Evolutionary conservation across 2,797 vertebrate genomes (phyloP).

Genomic region (Chromobotia macracanthus): DNA sequence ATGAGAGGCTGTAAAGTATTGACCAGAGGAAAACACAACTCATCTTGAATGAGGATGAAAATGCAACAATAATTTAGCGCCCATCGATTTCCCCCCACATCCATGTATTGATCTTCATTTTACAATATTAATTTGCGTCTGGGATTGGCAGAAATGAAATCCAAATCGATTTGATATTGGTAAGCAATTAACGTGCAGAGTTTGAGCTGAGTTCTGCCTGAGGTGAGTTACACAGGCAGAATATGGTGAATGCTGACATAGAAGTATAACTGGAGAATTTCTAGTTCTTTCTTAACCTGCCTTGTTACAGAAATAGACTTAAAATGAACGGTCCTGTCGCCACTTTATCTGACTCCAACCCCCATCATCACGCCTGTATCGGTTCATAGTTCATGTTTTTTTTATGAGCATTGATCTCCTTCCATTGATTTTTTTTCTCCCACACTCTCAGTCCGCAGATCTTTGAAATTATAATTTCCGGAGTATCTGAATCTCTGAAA

Average conservation of each 20-base stretch:
- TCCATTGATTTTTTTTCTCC: constrained; percentile 96
- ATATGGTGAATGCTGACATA: constrained; percentile 2
- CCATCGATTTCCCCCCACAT: constrained; percentile 94
- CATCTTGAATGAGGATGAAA: constrained; percentile 99
- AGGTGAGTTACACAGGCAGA: neutral
- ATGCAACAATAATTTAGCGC: constrained; percentile 98
- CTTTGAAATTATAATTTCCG: constrained; percentile 99
- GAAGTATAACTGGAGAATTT: too few relatives aligned
- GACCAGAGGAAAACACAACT: constrained; percentile 99
- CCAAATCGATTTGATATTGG: constrained; percentile 92
- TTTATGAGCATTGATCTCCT: constrained; percentile 99
- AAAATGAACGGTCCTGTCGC: constrained; percentile 83
- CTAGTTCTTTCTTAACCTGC: constrained; percentile 63
- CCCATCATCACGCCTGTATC: constrained; percentile 92
- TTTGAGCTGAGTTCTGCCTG: neutral
- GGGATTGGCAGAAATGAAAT: constrained; percentile 96
- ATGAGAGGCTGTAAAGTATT: constrained; percentile 98
- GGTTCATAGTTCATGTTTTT: constrained; percentile 99
- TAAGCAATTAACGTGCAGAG: constrained; percentile 83
- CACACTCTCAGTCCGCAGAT: constrained; percentile 81
- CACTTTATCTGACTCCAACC: constrained; percentile 84
- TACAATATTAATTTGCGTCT: constrained; percentile 99
- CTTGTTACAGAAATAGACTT: constrained; percentile 82
- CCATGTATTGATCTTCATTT: constrained; percentile 99
- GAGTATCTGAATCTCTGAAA: constrained; percentile 99